Conservation (phyloP, 1,140 invertebrate genomes). For the Leptopilina clavipes region DNA sequence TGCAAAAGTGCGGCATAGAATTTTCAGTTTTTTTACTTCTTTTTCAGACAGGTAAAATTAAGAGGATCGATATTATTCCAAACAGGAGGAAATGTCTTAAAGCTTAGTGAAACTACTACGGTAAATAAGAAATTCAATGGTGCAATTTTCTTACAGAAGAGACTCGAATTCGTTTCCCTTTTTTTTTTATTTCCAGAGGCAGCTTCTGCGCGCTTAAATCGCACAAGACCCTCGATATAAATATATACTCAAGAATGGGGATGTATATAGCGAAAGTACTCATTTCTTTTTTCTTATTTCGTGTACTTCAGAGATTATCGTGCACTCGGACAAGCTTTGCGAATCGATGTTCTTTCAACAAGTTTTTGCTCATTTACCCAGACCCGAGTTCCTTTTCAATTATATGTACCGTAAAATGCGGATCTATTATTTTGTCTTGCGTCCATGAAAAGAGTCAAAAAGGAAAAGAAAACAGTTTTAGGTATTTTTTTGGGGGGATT, state of each 20-base stretch:
- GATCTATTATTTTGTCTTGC: conserved; percentile 6
- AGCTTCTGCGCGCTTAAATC: conserved; percentile 10
- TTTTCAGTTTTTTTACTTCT: too few relatives aligned
- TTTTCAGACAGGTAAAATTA: background rate
- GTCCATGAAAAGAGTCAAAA: background rate
- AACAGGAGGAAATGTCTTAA: conserved; percentile 37
- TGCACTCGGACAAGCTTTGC: conserved; percentile 27
- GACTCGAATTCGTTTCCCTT: background rate
- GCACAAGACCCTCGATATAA: conserved; percentile 16
- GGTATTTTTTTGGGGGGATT: background rate
- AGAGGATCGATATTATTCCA: too few relatives aligned
- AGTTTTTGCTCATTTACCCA: conserved; percentile 19
- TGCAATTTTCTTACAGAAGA: conserved; percentile 70
- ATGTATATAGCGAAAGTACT: background rate
- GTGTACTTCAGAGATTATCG: conserved; percentile 27
- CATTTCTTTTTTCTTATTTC: conserved; percentile 28
- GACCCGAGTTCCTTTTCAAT: conserved; percentile 4
- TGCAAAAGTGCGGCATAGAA: too few relatives aligned
- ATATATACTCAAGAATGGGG: conserved; percentile 2
- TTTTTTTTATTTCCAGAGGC: background rate
- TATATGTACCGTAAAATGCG: background rate
- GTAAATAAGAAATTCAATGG: conserved; percentile 66
- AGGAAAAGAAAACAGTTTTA: background rate
- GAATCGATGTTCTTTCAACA: conserved; percentile 31
- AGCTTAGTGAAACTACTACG: conserved; percentile 41